Percentiles rank a stretch among this genome's conserved stretches.
phyloP scores from a whole-genome alignment of 2,113 vertebrate species.

The Arvicanthis niloticus region DNA sequence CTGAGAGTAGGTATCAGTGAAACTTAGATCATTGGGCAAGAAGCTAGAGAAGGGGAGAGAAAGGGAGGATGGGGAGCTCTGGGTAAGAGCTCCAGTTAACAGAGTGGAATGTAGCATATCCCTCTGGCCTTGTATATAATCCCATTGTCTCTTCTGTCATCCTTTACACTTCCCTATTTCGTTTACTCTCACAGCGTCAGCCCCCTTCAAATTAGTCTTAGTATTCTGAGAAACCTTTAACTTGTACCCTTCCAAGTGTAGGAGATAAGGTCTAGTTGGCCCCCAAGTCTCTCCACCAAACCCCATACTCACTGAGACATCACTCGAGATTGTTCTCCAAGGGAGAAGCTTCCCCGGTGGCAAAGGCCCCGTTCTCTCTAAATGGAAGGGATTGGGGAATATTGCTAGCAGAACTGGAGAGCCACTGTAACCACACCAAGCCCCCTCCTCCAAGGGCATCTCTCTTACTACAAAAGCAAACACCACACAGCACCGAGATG shows the following conservation, averaged over 20 bases:
- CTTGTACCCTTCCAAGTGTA: conserved; percentile 10
- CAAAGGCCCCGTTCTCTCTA: conserved; percentile 94
- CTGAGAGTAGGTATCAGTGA: conserved; percentile 93
- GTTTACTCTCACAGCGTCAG: conserved; percentile 44
- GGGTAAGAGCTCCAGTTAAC: not conserved
- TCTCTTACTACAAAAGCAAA: conserved; percentile 49
- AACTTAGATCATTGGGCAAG: conserved; percentile 92
- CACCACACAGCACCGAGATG: not conserved
- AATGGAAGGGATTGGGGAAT: conserved; percentile 54
- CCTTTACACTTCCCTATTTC: not conserved
- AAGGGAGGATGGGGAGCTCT: not conserved
- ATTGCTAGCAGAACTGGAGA: conserved; percentile 46
- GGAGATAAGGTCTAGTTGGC: conserved; percentile 45
- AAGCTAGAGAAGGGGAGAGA: conserved; percentile 87
- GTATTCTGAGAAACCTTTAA: conserved; percentile 25
- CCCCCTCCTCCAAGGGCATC: conserved; percentile 53
- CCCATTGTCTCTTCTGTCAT: not conserved
- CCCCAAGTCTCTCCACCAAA: conserved; percentile 34
- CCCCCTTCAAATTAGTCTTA: conserved; percentile 39
- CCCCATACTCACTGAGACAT: conserved; percentile 92
- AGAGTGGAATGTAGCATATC: not conserved
- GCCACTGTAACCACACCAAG: not conserved
- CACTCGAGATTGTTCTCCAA: conserved; percentile 93
- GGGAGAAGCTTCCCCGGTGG: conserved; percentile 92
- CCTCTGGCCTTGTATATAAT: not conserved